phyloP scores from a whole-genome alignment of 2,113 vertebrate genomes.

The Trichomycterus rosablanca region DNA sequence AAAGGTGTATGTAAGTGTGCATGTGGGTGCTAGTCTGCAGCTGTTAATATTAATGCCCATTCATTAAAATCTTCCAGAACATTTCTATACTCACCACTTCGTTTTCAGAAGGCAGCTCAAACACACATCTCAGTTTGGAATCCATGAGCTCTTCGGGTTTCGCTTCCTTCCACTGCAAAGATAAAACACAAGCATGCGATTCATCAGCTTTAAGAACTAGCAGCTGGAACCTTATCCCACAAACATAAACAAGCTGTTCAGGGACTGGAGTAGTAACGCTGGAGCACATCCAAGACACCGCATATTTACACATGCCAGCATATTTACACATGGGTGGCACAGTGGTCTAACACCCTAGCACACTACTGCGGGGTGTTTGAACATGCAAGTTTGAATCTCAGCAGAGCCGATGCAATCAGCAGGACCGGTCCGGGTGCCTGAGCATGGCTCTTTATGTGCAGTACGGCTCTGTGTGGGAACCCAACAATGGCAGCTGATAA shows the following conservation, averaged over 20 bases:
- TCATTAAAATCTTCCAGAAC: too few species aligned
- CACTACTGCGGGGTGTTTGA: too few species aligned
- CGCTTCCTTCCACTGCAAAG: slow-evolving; percentile 91
- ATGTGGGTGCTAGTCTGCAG: too few species aligned
- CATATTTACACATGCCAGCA: neutral
- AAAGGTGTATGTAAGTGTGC: neutral
- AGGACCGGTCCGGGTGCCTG: too few species aligned
- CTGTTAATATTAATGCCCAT: too few species aligned
- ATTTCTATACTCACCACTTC: slow-evolving; percentile 85
- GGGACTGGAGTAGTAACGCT: neutral
- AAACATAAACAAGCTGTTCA: slow-evolving; percentile 1
- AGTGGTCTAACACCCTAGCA: too few species aligned
- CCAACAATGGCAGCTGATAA: too few species aligned
- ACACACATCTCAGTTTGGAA: slow-evolving; percentile 98
- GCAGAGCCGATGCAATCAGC: neutral
- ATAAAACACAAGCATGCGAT: slow-evolving; percentile 57
- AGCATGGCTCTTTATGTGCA: too few species aligned
- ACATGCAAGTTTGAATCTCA: neutral
- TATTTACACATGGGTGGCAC: too few species aligned
- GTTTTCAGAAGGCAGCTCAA: slow-evolving; percentile 94
- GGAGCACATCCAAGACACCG: neutral
- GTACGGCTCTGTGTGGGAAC: too few species aligned
- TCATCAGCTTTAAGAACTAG: slow-evolving; percentile 45
- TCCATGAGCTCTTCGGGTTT: slow-evolving; percentile 98
- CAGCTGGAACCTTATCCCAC: slow-evolving; percentile 46